Evolutionary conservation across 2,113 vertebrate species (phyloP), one percentile per base, ranked within the genome.

Genomic region (Picathartes gymnocephalus): DNA sequence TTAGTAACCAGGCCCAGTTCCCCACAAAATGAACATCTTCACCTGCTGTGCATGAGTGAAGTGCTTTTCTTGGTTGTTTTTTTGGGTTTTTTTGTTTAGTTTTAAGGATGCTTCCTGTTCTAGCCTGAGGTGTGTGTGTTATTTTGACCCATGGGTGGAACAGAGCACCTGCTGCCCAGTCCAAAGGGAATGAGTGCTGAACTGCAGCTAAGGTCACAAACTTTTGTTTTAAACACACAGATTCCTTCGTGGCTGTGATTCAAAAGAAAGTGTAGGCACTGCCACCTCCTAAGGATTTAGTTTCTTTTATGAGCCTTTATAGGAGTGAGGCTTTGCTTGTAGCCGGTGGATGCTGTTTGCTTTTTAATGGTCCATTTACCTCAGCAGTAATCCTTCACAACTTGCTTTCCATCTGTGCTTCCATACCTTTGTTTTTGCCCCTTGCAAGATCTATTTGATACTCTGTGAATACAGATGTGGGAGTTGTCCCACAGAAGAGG

Each of bases 311-410:
- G 79, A 73, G 54, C 24, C 15, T 73, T 53, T 25, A 4, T 54
- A 82, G 86, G 39, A 86, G 61, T 20, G 68, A 89, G 65, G 54
- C 88, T 89, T 80, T 77, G 60, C 20, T 51, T 87, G 90, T 71
- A 81, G 56, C 17, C 14, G 74, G 68, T 40, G 51, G 68, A 61
- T 40, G 70, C 70, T 91, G 35, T 72, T 95, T 92, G 84, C 93
- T 91, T 95, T 96, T 88, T 74, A 94, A 94, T 92, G 91, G 76
- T 83, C 80, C 72, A 45, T 96, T 96, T 96, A 90, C 87, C 71
- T 95, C 70, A 10, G 69, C 86, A 78, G 47, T 81, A 85, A 81
- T 95, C 81, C 72, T 78, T 90, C 76, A 88, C 15, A 3, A 73
- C 68, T 31, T 14, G n/a, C 80, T 71, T 90, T 83, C 95, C 95